Evolutionary conservation across 2,888 invertebrate species (phyloP), one percentile per base, ranked within the genome.

Genomic region (Luperina nickerlii): DNA sequence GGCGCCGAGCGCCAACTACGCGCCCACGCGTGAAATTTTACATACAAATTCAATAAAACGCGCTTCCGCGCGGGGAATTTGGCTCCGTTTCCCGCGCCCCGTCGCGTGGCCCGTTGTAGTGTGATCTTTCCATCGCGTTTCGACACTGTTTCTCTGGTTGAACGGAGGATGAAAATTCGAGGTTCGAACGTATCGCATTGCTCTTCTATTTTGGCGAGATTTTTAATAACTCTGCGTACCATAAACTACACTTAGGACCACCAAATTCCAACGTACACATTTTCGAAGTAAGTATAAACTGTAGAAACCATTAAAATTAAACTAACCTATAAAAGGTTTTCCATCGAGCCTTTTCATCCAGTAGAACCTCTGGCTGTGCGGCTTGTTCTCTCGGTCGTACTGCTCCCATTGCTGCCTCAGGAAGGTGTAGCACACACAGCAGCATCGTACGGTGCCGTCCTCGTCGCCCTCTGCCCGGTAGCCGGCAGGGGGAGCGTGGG

Each of bases 261-360:
- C 13, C 32, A 51, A 67, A 11, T 18, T 24, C 8, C 32, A 69
- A 69, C 7, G 20, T 32, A 32, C 8, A 54, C 24, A 24, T 54
- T 54, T 54, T 24, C 15, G 9, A 24, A 54, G 15, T 54, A 24
- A 9, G 51, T 54, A 54, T 5, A 38, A 32, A 15, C 4, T 24
- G 8, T 51, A 54, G 18, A 42, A 62, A 71, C 7, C 20, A 4
- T 62, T 42, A 42, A n/a, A 62, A 7, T 27, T 3, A 42, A 18
- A 76, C 76, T 96, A 84, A 97, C 97, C 97, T 51, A 98, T 99
- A 91, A 98, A 99, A 0, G 98, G 98, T 83, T 99, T 98, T 92
- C 99, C 98, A 93, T 99, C 99, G 88, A 98, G 98, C 89, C 99
- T 97, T 95, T 99, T 99, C 96, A 99, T 97, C 98, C 99, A 99